phyloP scores from a whole-genome alignment of 2,888 invertebrate species.

The Xestia xanthographa region DNA sequence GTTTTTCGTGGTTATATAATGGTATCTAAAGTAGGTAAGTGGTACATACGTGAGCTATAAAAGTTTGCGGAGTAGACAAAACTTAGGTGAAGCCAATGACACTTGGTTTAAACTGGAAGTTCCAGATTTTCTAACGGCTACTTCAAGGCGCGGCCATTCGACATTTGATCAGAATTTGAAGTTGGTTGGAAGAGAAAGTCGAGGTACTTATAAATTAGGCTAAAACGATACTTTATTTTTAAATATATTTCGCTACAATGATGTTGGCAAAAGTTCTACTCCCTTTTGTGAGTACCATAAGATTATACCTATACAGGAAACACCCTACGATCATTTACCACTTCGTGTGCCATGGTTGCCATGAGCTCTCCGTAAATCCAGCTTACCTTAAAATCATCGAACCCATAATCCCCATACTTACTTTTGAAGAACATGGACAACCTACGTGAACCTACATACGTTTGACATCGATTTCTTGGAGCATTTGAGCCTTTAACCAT shows the following conservation, averaged over 20 bases:
- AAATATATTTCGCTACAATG: constrained; percentile 10
- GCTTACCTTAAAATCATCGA: neutral
- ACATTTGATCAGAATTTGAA: constrained; percentile 47
- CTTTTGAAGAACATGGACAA: neutral
- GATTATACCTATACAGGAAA: neutral
- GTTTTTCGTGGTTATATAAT: neutral
- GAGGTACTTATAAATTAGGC: constrained; percentile 13
- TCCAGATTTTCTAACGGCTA: constrained; percentile 42
- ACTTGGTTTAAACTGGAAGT: constrained; percentile 35
- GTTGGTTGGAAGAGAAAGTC: constrained; percentile 36
- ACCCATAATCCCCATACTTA: neutral
- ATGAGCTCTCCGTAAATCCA: neutral
- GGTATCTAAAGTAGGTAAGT: neutral
- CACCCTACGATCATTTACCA: neutral
- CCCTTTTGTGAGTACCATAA: neutral
- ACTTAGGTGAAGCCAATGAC: constrained; percentile 1
- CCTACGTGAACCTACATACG: neutral
- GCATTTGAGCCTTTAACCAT: neutral
- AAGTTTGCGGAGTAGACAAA: neutral
- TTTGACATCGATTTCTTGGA: neutral
- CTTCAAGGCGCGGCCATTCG: constrained; percentile 42
- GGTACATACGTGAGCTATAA: neutral
- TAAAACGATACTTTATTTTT: constrained; percentile 9
- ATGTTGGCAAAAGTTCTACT: constrained; percentile 8
- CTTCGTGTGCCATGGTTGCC: neutral